Base-by-base conservation (phyloP, 2,113 vertebrate species). In the Ammodytes dubius region DNA sequence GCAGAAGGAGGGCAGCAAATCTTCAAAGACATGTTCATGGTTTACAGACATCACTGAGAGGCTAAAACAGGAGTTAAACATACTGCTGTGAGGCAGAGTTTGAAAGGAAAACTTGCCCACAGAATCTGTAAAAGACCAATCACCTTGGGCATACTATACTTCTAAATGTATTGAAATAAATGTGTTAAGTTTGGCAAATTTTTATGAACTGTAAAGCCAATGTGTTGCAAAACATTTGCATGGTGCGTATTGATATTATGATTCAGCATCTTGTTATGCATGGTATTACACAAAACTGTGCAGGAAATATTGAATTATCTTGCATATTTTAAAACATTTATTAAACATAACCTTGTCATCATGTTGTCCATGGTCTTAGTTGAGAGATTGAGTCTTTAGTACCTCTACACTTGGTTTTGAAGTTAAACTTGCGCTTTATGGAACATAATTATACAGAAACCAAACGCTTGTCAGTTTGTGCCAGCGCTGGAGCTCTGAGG, bases 361-460 rank as follows among this genome's bases (percentile, higher is more conserved):
- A 46, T 46, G 7, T 15, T 39, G 5, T 27, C 43, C n/a, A 43
- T 47, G 9, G 52, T 56, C 27, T 17, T 5, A 40, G 6, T 53
- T 27, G 17, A 17, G 10, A 42, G 2, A 59, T 42, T 1, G 19
- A 11, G 58, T 46, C 19, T 61, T 39, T 11, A 17, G 7, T 61
- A 19, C 52, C 46, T 14, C 53, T 50, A 46, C 8, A 4, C 37
- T 7, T 14, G 5, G 15, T 53, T 77, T 53, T 67, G 49, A 47
- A 47, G 12, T n/a, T 72, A 65, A 42, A 66, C 56, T 57, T 52
- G 45, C 17, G 39, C 49, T 43, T 27, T 13, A 13, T 45, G 35
- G 13, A 37, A 71, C 40, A 56, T 77, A 85, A 76, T 82, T 54
- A 79, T 45, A 82, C 8, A 54, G 70, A 13, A 70, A 75, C 39